Percentiles rank a stretch among this genome's conserved stretches.
phyloP scores from a whole-genome alignment of 2,113 vertebrate genomes.

The Raja brachyura region DNA sequence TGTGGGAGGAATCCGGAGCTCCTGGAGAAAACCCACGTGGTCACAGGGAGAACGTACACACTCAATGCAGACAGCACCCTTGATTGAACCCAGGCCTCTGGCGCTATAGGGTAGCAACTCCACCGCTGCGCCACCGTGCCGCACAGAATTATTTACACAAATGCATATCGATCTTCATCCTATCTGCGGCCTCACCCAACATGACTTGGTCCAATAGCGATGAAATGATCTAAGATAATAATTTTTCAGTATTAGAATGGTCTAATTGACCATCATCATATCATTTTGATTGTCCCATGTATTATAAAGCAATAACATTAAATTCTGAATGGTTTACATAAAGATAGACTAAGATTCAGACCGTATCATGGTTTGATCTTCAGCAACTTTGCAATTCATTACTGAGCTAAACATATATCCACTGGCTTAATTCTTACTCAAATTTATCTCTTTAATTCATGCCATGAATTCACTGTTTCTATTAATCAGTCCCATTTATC shows the following conservation, averaged over 20 bases:
- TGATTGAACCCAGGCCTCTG: too few species aligned
- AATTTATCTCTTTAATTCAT: not conserved
- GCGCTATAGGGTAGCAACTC: too few species aligned
- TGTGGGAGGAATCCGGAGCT: too few species aligned
- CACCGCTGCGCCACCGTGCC: too few species aligned
- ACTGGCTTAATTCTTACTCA: not conserved
- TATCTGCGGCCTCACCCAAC: too few species aligned
- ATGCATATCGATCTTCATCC: too few species aligned
- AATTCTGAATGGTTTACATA: not conserved
- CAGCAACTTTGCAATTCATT: not conserved
- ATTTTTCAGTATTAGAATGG: not conserved
- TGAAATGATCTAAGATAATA: not conserved
- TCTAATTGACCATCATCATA: not conserved
- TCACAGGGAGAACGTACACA: too few species aligned
- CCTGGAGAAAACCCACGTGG: too few species aligned
- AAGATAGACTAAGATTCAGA: not conserved
- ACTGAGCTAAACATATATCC: not conserved
- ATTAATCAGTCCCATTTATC: not conserved
- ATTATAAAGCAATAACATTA: not conserved
- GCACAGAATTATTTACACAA: too few species aligned
- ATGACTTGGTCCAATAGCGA: not conserved
- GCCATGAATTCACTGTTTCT: not conserved
- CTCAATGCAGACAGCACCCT: too few species aligned
- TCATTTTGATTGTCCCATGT: not conserved
- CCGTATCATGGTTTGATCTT: not conserved